A percentile compares a stretch with the other conserved stretches of the same genome.
phyloP scores from a whole-genome alignment of 2,888 invertebrate genomes.

The Abscondita cerata region DNA sequence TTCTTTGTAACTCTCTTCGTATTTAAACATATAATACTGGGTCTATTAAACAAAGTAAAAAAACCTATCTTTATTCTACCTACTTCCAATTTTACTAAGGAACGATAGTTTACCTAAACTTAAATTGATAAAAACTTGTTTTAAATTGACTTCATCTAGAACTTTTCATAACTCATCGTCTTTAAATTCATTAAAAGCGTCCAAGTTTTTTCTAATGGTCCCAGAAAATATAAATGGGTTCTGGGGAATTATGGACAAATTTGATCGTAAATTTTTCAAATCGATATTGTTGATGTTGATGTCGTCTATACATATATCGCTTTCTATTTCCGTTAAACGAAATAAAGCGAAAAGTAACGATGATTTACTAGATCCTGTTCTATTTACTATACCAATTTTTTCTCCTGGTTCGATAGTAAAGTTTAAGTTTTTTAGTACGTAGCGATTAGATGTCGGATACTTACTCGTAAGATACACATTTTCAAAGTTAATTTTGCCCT shows the following conservation, averaged over 20 bases:
- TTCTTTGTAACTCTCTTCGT: no score
- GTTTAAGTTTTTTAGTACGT: constrained; percentile 75
- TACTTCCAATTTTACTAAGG: no score
- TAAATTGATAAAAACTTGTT: constrained; percentile 65
- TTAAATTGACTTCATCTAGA: constrained; percentile 78
- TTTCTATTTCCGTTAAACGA: constrained; percentile 79
- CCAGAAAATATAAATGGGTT: constrained; percentile 89
- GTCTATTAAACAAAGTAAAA: no score
- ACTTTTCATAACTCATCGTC: constrained; percentile 82
- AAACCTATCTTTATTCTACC: no score
- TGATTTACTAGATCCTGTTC: constrained; percentile 86
- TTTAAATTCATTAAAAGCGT: constrained; percentile 83
- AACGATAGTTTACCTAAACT: constrained; percentile 55
- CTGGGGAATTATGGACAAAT: constrained; percentile 87
- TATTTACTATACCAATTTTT: constrained; percentile 81
- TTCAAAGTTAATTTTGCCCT: constrained; percentile 73
- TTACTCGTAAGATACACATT: constrained; percentile 73
- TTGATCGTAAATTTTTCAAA: constrained; percentile 76
- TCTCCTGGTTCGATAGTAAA: constrained; percentile 71
- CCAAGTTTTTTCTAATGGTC: constrained; percentile 85
- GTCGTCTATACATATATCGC: constrained; percentile 82
- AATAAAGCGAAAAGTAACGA: constrained; percentile 81
- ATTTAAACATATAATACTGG: no score
- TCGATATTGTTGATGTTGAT: constrained; percentile 75
- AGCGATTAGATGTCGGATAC: constrained; percentile 74